Evolutionary conservation across 2,888 invertebrate genomes (phyloP).

Genomic region (Crematogaster levior): DNA sequence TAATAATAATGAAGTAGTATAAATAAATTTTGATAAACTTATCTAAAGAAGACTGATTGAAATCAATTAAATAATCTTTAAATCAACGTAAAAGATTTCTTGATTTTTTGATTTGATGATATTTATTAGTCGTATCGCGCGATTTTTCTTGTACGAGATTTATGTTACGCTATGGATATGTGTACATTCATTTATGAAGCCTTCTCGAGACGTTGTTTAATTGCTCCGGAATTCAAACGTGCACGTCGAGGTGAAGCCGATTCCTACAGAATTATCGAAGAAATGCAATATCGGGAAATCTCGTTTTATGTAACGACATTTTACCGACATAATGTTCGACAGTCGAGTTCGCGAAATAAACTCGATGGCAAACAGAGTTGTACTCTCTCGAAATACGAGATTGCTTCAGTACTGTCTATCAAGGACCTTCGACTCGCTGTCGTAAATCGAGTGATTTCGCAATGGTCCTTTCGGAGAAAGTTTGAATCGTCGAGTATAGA

Average conservation of each 20-base stretch:
- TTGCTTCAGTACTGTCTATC: not conserved
- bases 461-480: conserved; percentile 18
- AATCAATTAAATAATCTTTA: conserved; percentile 6
- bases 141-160: not conserved
- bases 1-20: not conserved
- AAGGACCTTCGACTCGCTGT: not conserved
- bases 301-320: conserved; percentile 7
- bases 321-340: not conserved
- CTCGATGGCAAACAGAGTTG: not conserved
- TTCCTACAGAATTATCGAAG: not conserved
- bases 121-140: not conserved
- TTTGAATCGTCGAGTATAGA: not conserved
- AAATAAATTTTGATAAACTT: not conserved
- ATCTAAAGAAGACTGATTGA: not conserved
- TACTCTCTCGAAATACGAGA: not conserved
- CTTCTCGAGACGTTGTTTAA: conserved; percentile 1
- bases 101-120: not conserved
- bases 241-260: not conserved
- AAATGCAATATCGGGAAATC: conserved; percentile 7
- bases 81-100: not conserved
- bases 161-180: not conserved
- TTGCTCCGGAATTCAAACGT: not conserved
- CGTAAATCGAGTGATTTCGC: conserved; percentile 4
- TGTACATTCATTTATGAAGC: not conserved
- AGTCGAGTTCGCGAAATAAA: not conserved